Evolutionary conservation across 2,113 vertebrate genomes (phyloP).

Genomic region (Pseudorhombus dupliciocellatus): DNA sequence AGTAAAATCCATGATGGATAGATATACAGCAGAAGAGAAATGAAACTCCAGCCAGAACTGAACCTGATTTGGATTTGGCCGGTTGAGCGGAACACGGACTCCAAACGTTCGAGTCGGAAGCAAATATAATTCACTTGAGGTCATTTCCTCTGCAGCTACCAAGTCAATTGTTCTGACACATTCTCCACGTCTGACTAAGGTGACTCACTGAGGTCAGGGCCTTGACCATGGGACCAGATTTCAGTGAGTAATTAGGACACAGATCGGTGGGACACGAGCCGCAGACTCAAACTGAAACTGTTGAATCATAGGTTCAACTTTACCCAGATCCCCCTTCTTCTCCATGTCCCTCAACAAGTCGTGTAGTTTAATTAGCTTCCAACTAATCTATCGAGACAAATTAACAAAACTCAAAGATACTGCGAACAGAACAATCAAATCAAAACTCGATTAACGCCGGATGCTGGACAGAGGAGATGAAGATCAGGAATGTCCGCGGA

Average conservation of each 20-base stretch:
- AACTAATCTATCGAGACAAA: no score
- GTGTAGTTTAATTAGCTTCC: no score
- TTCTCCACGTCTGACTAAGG: background rate
- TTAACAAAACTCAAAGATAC: no score
- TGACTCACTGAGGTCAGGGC: background rate
- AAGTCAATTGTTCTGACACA: background rate
- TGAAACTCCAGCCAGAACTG: background rate
- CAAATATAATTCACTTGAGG: background rate
- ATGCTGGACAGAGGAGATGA: no score
- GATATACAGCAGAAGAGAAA: background rate
- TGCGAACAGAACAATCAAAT: no score
- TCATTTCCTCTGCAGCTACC: constrained; percentile 15
- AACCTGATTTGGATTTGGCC: background rate
- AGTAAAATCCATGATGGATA: constrained; percentile 9
- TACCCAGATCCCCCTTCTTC: background rate
- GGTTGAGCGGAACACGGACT: no score
- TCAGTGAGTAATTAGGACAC: background rate
- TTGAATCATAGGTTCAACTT: background rate
- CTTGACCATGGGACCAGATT: background rate
- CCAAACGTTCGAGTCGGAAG: no score
- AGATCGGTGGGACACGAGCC: background rate
- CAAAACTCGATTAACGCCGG: no score
- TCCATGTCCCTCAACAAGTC: no score
- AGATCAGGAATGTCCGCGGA: no score
- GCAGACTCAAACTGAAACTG: background rate